Evolutionary conservation across 2,888 invertebrate genomes (phyloP), one percentile per base, ranked within the genome.

Genomic region (Cremastobaeus sp.): DNA sequence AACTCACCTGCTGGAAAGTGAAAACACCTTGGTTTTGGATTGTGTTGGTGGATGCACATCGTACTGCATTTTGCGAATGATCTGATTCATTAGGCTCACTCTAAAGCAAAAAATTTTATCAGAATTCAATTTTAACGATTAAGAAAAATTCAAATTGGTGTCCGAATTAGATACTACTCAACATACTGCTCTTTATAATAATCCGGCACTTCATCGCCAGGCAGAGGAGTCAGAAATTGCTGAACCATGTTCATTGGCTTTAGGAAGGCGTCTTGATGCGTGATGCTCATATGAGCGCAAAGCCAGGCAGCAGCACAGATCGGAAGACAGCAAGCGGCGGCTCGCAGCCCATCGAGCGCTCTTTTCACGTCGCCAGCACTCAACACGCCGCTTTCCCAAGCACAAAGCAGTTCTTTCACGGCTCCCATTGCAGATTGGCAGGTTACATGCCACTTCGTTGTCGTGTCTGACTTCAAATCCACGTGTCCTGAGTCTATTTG

Each of bases 221-320:
- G 90, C 0, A 91, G 88, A 32, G 93, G 90, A 59, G 91, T 91
- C 52, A 93, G 88, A 81, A 97, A 93, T 82, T 96, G 95, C 81
- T 97, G 96, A n/a, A 97, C 92, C 95, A 98, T 97, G 83, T 95
- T 95, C 77, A 95, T 91, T 0, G 97, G 96, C 86, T 96, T 96
- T 1, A 95, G 85, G 45, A 94, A 89, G 72, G 94, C 94, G 83
- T 95, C 94, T 85, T 95, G 94, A 77, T 94, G 93, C 0, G 94
- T 93, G 11, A 95, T 93, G 87, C 94, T 95, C 90, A 97, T 95
- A 83, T 97, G 95, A 21, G 96, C 94, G 84, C 97, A 97, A 0
- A 98, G 89, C 94, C 97, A 98, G 0, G 96, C 95, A 2, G 96
- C 93, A 5, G 96, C 96, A 81, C 96, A 96, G 1, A 98, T 94